These are phyloP conservation scores for Anoplius nigerrimus DNA, from an alignment of 2,888 invertebrate species.

Conservation along the genomic window DNA sequence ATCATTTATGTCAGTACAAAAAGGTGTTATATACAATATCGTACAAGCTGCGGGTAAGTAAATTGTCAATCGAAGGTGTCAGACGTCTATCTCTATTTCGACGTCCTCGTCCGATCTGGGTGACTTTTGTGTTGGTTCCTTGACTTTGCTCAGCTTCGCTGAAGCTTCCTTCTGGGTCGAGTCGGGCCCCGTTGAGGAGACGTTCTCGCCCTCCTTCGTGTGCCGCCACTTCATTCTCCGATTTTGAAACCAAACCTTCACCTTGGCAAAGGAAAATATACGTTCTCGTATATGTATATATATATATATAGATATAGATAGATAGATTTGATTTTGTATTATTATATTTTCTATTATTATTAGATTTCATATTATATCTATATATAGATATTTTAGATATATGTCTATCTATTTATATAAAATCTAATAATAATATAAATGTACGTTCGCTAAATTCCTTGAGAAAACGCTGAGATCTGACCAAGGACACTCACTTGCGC, in stretches of 20 bases:
- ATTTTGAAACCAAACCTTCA: constrained; percentile 96
- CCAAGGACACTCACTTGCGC: constrained; percentile 83
- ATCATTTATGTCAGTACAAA: constrained; percentile 1
- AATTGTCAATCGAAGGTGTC: neutral
- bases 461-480: neutral
- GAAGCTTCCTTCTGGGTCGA: constrained; percentile 54
- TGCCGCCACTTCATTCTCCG: constrained; percentile 93
- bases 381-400: neutral
- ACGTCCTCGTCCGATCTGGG: constrained; percentile 52
- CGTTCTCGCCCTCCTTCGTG: constrained; percentile 79
- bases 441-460: neutral
- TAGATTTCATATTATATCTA: too few relatives aligned
- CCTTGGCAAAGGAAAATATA: constrained; percentile 75
- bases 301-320: too few relatives aligned
- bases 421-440: neutral
- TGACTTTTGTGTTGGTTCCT: constrained; percentile 22
- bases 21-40: too few relatives aligned
- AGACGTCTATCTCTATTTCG: constrained; percentile 66
- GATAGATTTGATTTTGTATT: too few relatives aligned
- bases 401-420: neutral
- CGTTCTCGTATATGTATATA: too few relatives aligned
- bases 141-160: constrained; percentile 34
- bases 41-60: too few relatives aligned
- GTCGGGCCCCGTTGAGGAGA: constrained; percentile 43
- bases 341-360: too few relatives aligned